A percentile compares a stretch with the other conserved stretches of the same genome.
These are phyloP conservation scores for Cremastinae sp. DNA, from an alignment of 2,888 invertebrate genomes.

Conservation along the genomic window DNA sequence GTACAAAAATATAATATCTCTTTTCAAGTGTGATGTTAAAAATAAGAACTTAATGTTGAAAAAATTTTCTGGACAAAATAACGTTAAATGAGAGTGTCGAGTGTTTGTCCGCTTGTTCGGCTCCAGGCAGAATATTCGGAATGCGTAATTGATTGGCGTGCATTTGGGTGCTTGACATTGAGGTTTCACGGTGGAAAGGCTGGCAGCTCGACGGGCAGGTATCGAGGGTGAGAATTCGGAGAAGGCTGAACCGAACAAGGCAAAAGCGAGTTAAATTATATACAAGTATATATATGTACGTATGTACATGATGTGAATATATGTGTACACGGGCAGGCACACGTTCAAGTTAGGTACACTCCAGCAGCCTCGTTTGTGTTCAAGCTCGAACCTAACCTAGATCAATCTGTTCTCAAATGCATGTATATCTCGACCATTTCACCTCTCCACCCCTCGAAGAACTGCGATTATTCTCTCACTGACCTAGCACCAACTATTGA, in stretches of 20 bases:
- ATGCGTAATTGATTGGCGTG: slow-evolving; percentile 30
- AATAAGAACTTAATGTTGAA: too few species aligned
- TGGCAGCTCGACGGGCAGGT: slow-evolving; percentile 19
- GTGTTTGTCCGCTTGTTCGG: slow-evolving; percentile 18
- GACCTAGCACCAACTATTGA: not conserved
- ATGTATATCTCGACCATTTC: not conserved
- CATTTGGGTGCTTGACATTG: slow-evolving; percentile 40
- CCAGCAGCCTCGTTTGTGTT: slow-evolving; percentile 11
- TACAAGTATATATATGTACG: not conserved
- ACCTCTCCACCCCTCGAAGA: too few species aligned
- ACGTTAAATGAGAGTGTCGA: not conserved
- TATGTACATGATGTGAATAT: not conserved
- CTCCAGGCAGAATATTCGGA: slow-evolving; percentile 26
- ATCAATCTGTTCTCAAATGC: slow-evolving; percentile 7
- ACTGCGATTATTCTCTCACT: not conserved
- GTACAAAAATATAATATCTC: too few species aligned
- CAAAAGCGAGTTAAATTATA: slow-evolving; percentile 2
- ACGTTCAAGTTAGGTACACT: not conserved
- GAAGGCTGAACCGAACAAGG: not conserved
- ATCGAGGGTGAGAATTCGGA: not conserved
- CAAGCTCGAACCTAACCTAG: slow-evolving; percentile 20
- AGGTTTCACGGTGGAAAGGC: slow-evolving; percentile 10
- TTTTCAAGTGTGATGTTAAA: not conserved
- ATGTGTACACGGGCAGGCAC: not conserved
- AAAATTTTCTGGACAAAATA: too few species aligned